Conservation (phyloP, 2,888 invertebrate species). For the Sphaeridia pumilis region DNA sequence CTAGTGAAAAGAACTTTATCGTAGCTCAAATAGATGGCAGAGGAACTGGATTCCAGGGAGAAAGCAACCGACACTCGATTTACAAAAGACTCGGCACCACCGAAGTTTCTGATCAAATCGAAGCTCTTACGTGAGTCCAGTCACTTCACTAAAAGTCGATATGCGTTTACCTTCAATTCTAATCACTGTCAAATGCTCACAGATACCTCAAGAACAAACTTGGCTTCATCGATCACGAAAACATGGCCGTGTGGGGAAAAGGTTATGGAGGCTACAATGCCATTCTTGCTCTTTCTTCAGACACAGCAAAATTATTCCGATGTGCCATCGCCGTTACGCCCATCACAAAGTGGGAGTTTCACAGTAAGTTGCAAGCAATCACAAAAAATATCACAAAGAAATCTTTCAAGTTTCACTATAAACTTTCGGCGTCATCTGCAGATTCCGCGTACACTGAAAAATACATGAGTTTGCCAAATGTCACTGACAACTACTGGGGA, state of each 20-base stretch:
- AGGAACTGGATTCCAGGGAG: constrained; percentile 74
- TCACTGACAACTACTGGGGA: constrained; percentile 54
- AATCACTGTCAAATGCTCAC: constrained; percentile 15
- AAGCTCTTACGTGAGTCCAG: constrained; percentile 39
- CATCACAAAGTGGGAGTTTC: constrained; percentile 48
- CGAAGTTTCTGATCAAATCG: constrained; percentile 66
- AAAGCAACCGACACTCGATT: constrained; percentile 57
- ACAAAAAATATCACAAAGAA: not conserved
- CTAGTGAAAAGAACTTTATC: constrained; percentile 68
- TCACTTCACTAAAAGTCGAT: too few relatives aligned
- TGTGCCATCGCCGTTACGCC: constrained; percentile 81
- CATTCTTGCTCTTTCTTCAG: constrained; percentile 64
- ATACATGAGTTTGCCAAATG: constrained; percentile 60
- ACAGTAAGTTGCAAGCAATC: constrained; percentile 21
- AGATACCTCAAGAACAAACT: constrained; percentile 64
- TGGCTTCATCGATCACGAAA: constrained; percentile 65
- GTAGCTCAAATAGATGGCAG: constrained; percentile 81
- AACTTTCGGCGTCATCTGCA: constrained; percentile 38
- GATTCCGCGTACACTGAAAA: constrained; percentile 85
- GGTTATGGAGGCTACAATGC: constrained; percentile 83
- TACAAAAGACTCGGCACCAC: constrained; percentile 60
- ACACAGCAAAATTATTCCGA: constrained; percentile 61
- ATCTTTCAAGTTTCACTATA: not conserved
- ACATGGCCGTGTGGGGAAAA: constrained; percentile 74
- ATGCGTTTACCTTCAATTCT: not conserved